phyloP scores from a whole-genome alignment of 2,113 vertebrate genomes.

The Psilopsiagon aymara region DNA sequence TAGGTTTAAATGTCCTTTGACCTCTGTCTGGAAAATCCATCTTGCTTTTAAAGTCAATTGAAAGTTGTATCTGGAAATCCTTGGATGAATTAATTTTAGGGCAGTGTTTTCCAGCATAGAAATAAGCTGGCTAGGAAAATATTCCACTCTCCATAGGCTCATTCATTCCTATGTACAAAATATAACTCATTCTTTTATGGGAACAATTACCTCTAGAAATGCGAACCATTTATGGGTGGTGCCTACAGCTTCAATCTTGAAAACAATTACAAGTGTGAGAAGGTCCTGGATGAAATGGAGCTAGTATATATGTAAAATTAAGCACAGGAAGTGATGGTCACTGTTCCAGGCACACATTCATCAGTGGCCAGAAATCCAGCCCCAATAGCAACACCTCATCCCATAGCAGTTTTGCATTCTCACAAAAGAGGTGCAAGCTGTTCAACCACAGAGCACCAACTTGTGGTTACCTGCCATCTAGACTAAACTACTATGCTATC shows the following conservation, averaged over 20 bases:
- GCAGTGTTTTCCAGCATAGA: not conserved
- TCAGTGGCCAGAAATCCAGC: not conserved
- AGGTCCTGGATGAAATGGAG: not conserved
- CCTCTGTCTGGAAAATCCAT: conserved; percentile 30
- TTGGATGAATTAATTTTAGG: not conserved
- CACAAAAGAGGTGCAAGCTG: not conserved
- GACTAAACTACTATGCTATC: not conserved
- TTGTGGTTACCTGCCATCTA: not conserved
- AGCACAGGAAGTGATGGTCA: not conserved
- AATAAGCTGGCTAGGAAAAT: conserved; percentile 22
- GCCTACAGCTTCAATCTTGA: not conserved
- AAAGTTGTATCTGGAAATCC: conserved; percentile 11
- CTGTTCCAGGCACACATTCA: not conserved
- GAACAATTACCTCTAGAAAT: conserved; percentile 31
- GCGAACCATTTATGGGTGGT: conserved; percentile 34
- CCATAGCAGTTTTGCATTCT: not conserved
- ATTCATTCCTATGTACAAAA: not conserved
- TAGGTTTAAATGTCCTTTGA: not conserved
- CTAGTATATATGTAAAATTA: not conserved
- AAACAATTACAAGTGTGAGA: not conserved
- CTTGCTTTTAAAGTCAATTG: not conserved
- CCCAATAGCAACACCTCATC: not conserved
- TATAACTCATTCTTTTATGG: conserved; percentile 12
- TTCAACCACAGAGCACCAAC: not conserved
- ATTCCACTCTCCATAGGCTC: conserved; percentile 11